A percentile compares a stretch with the other conserved stretches of the same genome.
phyloP scores from a whole-genome alignment of 2,113 vertebrate genomes.

The Hystrix cristata region DNA sequence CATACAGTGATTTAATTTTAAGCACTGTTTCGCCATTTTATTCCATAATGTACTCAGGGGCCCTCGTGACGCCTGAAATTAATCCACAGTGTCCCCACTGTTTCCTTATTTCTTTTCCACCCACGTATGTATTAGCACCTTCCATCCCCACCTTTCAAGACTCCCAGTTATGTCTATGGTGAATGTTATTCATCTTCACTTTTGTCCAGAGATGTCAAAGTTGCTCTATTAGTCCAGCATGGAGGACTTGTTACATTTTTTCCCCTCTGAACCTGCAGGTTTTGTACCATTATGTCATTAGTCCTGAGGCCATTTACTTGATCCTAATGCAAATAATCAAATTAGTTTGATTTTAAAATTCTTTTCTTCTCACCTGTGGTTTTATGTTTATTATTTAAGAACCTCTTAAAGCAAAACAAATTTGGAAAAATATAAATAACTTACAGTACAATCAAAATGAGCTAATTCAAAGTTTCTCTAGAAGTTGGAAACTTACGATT shows the following conservation, averaged over 20 bases:
- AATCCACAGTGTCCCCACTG: not conserved
- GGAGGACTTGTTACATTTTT: conserved; percentile 84
- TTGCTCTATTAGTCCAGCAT: conserved; percentile 29
- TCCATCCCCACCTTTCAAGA: not conserved
- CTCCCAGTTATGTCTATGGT: conserved; percentile 27
- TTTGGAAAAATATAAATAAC: conserved; percentile 49
- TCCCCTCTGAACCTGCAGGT: conserved; percentile 46
- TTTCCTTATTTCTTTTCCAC: conserved; percentile 14
- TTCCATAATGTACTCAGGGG: conserved; percentile 22
- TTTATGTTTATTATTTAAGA: conserved; percentile 56
- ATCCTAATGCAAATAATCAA: conserved; percentile 68
- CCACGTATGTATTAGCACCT: conserved; percentile 40
- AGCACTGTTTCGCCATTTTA: not conserved
- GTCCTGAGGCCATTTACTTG: conserved; percentile 64
- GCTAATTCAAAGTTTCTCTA: conserved; percentile 39
- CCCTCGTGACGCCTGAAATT: conserved; percentile 28
- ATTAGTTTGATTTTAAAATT: conserved; percentile 72
- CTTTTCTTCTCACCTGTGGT: conserved; percentile 47
- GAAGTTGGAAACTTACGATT: not conserved
- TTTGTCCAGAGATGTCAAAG: conserved; percentile 12
- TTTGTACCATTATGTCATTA: conserved; percentile 56
- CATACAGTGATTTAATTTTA: conserved; percentile 44
- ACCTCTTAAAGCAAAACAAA: conserved; percentile 61
- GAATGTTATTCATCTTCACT: not conserved
- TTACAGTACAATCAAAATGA: not conserved